phyloP scores from a whole-genome alignment of 2,888 invertebrate genomes.

The Synergus gifuensis region DNA sequence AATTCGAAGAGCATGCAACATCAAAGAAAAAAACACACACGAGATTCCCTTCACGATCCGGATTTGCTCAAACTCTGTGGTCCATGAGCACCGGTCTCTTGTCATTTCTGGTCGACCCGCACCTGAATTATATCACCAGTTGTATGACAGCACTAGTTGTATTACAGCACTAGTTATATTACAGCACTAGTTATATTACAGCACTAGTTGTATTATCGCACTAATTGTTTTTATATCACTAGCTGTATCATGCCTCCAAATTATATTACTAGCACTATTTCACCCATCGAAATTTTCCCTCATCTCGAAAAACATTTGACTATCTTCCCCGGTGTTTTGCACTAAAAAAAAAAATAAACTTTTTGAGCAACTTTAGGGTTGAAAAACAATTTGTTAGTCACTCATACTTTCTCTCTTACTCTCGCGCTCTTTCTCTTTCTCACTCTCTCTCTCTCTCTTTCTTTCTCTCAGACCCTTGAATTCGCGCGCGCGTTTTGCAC shows the following conservation, averaged over 20 bases:
- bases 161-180: background rate
- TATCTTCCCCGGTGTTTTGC: background rate
- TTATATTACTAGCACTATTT: too few relatives aligned
- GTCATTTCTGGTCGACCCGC: background rate
- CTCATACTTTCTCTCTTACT: background rate
- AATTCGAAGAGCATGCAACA: background rate
- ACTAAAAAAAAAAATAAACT: background rate
- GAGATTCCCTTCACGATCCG: background rate
- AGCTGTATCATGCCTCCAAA: too few relatives aligned
- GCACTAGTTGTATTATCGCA: too few relatives aligned
- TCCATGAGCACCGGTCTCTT: background rate
- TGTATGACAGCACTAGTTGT: background rate
- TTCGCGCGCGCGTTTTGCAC: constrained; percentile 36
- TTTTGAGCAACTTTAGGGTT: background rate
- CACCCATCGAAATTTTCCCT: background rate
- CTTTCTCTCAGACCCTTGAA: background rate
- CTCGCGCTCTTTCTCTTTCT: constrained; percentile 27
- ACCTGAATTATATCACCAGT: background rate
- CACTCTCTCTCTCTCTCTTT: background rate
- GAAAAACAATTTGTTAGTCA: background rate
- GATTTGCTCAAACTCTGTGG: background rate
- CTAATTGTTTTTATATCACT: too few relatives aligned
- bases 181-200: too few relatives aligned
- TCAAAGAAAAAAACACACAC: background rate
- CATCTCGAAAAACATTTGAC: background rate